A percentile compares a stretch with the other conserved stretches of the same genome.
Conservation (phyloP, 2,888 invertebrate genomes). For the Desoria tigrina region DNA sequence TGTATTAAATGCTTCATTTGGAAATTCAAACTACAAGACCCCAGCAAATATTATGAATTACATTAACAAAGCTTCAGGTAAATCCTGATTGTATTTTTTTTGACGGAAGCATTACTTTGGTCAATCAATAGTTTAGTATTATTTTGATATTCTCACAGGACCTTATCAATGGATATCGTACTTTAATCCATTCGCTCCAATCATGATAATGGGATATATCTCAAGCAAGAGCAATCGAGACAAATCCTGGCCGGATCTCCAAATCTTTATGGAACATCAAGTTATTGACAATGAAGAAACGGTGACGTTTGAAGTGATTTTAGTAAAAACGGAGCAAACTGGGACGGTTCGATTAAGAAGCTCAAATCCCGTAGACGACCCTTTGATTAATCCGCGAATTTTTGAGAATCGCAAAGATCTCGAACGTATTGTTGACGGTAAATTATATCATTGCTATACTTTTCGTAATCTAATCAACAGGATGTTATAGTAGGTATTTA, state of each 20-base stretch:
- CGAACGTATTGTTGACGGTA: slow-evolving; percentile 32
- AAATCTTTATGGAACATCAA: slow-evolving; percentile 23
- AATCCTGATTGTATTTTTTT: no score
- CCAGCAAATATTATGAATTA: slow-evolving; percentile 25
- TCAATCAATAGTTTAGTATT: background rate
- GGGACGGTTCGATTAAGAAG: slow-evolving; percentile 27
- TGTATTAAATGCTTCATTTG: slow-evolving; percentile 29
- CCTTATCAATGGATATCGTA: background rate
- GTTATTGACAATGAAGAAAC: slow-evolving; percentile 8
- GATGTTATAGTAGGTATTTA: no score
- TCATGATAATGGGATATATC: slow-evolving; percentile 26
- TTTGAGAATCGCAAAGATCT: slow-evolving; percentile 29
- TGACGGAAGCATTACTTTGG: background rate
- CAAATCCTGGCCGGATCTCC: slow-evolving; percentile 31
- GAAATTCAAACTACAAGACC: background rate
- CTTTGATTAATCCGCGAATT: slow-evolving; percentile 31
- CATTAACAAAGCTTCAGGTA: slow-evolving; percentile 31
- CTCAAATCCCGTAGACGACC: slow-evolving; percentile 23
- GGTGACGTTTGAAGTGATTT: slow-evolving; percentile 20
- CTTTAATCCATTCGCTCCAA: background rate
- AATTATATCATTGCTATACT: background rate
- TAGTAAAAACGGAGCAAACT: slow-evolving; percentile 3
- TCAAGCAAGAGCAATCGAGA: slow-evolving; percentile 21
- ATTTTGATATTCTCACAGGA: background rate
- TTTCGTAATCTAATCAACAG: no score